Base-by-base conservation (phyloP, 2,113 vertebrate species). In the Notechis scutatus region DNA sequence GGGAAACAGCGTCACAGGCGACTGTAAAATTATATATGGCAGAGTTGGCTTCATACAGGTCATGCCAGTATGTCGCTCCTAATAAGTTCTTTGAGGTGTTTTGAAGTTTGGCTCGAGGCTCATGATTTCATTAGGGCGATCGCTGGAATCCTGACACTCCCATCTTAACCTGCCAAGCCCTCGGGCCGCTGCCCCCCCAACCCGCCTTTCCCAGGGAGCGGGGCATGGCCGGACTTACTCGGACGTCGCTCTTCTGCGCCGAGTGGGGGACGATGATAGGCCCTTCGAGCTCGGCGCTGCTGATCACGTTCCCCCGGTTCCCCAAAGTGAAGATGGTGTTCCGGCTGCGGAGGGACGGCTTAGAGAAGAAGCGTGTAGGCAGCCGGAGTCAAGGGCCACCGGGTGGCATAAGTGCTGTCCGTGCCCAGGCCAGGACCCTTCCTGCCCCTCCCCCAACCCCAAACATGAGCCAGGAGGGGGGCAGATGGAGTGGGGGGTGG, bases 311-410 rank as follows among this genome's bases (percentile, higher is more conserved):
- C 90, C 98, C 99, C 5, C 98, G 95, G 97, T 99, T 99, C 20
- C 99, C 99, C 91, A 99, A 85, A 0, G 99, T 99, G 96, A 99
- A 99, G 94, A 99, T 98, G 20, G 99, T 99, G 97, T 99, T 99
- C 94, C 98, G 98, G 97, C 98, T 99, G 92, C 98, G 98, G 93
- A 99, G 96, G 0, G 98, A 98, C 0, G 99, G 99, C 93, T 99
- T 99, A 1, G 98, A 98, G 97, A 99, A 99, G 96, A 99, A 99
- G 20, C 99, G 97, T 99, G 97, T 99, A 97, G 0, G 0, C 2
- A 12, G 95, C 92, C 91, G 92, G 50, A 61, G 97, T 98, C 95
- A 98, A 96, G 98, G 96, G 92, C 54, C 89, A 92, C 45, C 1
- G 2, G 1, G 10, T 64, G 24, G 10, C 9, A 0, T 7, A 20